Evolutionary conservation across 2,888 invertebrate species (phyloP).

Genomic region (Flexamia atlantica): DNA sequence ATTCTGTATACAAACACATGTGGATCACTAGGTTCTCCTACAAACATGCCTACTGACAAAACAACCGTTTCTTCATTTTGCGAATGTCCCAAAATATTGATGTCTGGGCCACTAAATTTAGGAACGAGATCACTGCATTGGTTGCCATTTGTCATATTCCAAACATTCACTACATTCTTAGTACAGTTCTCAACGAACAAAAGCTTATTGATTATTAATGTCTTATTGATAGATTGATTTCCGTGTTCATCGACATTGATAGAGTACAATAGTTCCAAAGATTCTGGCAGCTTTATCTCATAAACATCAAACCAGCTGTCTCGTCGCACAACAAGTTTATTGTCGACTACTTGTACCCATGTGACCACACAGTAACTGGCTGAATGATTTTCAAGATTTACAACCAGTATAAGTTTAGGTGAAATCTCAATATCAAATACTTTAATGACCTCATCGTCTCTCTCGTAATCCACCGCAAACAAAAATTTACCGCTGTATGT

Average conservation of each 20-base stretch:
- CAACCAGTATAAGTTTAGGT: background rate
- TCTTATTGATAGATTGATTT: background rate
- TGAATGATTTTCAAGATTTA: background rate
- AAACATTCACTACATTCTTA: background rate
- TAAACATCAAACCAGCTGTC: constrained; percentile 9
- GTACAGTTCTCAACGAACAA: background rate
- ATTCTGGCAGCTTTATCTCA: background rate
- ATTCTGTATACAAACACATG: background rate
- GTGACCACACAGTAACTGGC: background rate
- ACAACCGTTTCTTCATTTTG: background rate
- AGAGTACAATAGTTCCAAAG: background rate
- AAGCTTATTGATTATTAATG: background rate
- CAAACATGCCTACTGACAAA: background rate
- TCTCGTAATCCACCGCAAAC: background rate
- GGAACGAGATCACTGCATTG: background rate
- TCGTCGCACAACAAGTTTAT: constrained; percentile 12
- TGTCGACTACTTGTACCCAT: background rate
- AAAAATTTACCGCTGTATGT: background rate
- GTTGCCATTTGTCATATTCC: background rate
- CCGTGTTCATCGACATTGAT: background rate
- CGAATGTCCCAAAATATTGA: background rate
- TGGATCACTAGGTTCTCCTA: background rate
- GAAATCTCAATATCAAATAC: background rate
- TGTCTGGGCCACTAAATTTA: background rate
- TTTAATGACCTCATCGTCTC: background rate